A percentile compares a stretch with the other conserved stretches of the same genome.
Evolutionary conservation across 1,140 invertebrate genomes (phyloP).

Genomic region (Alviniconcha marisindica): DNA sequence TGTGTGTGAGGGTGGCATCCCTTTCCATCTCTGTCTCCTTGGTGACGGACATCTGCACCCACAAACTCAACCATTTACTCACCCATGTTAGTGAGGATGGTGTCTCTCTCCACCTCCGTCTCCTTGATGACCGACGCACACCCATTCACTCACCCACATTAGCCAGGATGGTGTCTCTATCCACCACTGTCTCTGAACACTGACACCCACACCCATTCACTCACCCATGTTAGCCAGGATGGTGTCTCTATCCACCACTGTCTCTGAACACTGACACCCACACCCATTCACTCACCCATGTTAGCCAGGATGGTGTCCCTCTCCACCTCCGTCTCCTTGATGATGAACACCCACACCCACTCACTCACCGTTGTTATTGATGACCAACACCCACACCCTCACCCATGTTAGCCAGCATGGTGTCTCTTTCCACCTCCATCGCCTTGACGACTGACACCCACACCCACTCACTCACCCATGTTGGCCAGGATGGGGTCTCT

Average conservation of each 20-base stretch:
- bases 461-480: background rate
- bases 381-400: background rate
- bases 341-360: constrained; percentile 71
- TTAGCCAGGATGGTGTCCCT: constrained; percentile 91
- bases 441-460: too few relatives aligned
- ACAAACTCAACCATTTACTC: background rate
- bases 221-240: constrained; percentile 82
- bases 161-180: constrained; percentile 9
- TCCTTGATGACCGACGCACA: too few relatives aligned
- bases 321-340: constrained; percentile 93
- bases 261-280: constrained; percentile 79
- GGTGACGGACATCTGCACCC: background rate
- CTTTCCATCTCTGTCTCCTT: too few relatives aligned
- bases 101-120: constrained; percentile 16
- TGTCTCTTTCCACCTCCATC: constrained; percentile 8
- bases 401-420: background rate
- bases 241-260: constrained; percentile 95
- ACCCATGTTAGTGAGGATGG: background rate
- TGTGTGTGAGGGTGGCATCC: too few relatives aligned
- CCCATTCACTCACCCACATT: background rate
- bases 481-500: constrained; percentile 2
- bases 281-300: constrained; percentile 64
- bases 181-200: background rate
- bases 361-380: too few relatives aligned
- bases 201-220: too few relatives aligned